These are phyloP conservation scores for Columbina picui DNA, from an alignment of 2,113 vertebrate species.

Conservation along the genomic window DNA sequence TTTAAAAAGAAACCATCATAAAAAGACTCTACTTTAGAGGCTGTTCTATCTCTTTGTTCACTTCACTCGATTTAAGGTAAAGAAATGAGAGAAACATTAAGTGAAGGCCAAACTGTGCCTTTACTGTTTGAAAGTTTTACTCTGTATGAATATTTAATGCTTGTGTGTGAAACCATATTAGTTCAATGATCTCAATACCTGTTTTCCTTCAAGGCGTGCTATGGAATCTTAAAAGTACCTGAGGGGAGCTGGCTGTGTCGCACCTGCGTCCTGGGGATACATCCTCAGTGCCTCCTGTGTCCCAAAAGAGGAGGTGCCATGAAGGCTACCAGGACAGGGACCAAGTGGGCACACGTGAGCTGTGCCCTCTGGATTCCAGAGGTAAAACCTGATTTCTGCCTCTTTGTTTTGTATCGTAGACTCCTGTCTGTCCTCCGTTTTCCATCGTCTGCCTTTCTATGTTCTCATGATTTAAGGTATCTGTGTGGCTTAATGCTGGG, in stretches of 20 bases:
- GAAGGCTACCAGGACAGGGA: slow-evolving; percentile 94
- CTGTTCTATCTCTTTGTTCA: not conserved
- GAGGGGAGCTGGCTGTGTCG: slow-evolving; percentile 98
- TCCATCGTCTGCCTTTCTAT: not conserved
- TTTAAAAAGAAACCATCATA: not conserved
- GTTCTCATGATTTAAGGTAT: not conserved
- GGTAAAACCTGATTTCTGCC: slow-evolving; percentile 73
- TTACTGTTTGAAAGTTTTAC: not conserved
- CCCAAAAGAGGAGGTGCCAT: slow-evolving; percentile 96
- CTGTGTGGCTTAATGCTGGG: not conserved
- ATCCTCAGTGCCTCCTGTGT: slow-evolving; percentile 94
- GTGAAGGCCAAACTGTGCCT: not conserved
- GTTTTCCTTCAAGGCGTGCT: slow-evolving; percentile 87
- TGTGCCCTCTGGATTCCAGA: slow-evolving; percentile 99
- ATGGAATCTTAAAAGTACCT: slow-evolving; percentile 96
- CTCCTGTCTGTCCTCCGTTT: not conserved
- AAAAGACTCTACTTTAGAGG: not conserved
- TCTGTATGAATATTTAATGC: not conserved
- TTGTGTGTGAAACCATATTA: not conserved
- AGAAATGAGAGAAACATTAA: not conserved
- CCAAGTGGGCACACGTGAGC: slow-evolving; percentile 97
- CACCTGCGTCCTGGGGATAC: slow-evolving; percentile 91
- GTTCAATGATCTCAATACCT: not conserved
- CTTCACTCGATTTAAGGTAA: not conserved
- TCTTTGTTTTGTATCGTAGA: not conserved